Evolutionary conservation across 2,113 vertebrate genomes (phyloP).

Genomic region (Burhinus oedicnemus): DNA sequence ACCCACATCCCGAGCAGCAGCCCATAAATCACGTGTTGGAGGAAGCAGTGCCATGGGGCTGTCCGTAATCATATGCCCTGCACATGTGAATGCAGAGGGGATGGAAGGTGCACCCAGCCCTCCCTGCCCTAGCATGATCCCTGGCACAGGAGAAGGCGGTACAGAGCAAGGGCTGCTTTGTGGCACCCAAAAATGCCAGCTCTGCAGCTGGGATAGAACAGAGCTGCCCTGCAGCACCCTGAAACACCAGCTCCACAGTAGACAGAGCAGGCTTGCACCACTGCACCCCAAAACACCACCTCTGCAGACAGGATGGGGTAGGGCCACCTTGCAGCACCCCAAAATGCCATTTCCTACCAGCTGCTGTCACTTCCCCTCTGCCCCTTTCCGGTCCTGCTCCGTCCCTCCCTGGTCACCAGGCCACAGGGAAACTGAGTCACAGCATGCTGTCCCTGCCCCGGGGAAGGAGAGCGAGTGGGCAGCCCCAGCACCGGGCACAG

Average conservation of each 20-base stretch:
- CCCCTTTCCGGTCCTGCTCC: background rate
- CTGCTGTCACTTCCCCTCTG: constrained; percentile 21
- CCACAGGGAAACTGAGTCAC: background rate
- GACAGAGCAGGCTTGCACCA: background rate
- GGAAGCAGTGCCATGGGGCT: background rate
- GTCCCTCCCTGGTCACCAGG: background rate
- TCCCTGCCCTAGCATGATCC: background rate
- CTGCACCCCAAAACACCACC: background rate
- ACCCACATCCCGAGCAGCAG: background rate
- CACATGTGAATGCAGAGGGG: background rate
- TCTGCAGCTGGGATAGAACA: background rate
- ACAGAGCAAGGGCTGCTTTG: background rate
- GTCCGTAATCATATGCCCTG: background rate
- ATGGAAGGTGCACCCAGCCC: background rate
- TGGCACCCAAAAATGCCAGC: background rate
- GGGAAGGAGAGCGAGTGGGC: background rate
- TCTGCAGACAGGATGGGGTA: background rate
- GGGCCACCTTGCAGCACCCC: background rate
- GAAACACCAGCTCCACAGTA: background rate
- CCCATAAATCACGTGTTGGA: background rate
- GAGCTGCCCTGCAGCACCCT: background rate
- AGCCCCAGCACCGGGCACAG: background rate
- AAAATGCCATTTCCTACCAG: background rate
- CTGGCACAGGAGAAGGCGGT: background rate
- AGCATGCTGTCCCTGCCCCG: fast-evolving